Conservation (phyloP, 2,797 vertebrate genomes). For the Acrossocheilus fasciatus region DNA sequence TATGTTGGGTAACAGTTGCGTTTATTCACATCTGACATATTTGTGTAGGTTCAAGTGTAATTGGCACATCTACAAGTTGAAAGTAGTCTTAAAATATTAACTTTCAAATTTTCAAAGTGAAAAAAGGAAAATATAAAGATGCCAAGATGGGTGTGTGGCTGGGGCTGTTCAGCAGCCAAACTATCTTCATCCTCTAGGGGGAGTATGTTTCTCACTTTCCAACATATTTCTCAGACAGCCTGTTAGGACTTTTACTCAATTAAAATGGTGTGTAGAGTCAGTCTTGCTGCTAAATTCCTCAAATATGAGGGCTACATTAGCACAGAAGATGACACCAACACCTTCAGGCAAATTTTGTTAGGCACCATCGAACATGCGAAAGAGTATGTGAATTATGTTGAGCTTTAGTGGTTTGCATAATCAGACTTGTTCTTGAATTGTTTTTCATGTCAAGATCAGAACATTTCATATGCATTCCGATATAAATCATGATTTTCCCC, state of each 20-base stretch:
- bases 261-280: not conserved
- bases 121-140: not conserved
- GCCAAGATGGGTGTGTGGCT: not conserved
- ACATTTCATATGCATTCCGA: not conserved
- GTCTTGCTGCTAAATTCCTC: not conserved
- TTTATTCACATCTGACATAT: not conserved
- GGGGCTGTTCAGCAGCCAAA: not conserved
- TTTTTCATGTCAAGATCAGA: not conserved
- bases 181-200: slow-evolving; percentile 14
- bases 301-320: not conserved
- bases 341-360: slow-evolving; percentile 11
- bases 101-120: not conserved
- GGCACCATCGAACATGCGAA: not conserved
- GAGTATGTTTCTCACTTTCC: slow-evolving; percentile 13
- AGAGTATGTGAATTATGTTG: not conserved
- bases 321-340: not conserved
- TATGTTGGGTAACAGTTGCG: not conserved
- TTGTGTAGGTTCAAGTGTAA: not conserved
- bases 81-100: not conserved
- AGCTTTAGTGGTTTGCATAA: not conserved
- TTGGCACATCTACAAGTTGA: not conserved
- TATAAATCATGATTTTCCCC: not conserved
- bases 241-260: not conserved
- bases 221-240: not conserved
- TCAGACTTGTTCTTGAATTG: not conserved